phyloP scores from a whole-genome alignment of 2,113 vertebrate genomes.

The Cricetomys ansorgei region DNA sequence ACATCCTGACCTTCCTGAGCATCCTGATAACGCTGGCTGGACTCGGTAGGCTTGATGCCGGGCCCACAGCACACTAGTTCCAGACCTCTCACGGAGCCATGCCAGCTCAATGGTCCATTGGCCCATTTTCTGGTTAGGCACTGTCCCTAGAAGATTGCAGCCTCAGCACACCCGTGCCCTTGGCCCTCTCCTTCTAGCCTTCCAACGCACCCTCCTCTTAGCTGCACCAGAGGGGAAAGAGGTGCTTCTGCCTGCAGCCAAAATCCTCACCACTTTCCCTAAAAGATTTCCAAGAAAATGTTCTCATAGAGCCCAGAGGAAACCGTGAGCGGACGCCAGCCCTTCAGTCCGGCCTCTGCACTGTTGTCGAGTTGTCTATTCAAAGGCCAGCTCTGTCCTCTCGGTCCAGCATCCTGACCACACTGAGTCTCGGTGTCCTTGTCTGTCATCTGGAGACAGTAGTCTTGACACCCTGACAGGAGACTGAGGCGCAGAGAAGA shows the following conservation, averaged over 20 bases:
- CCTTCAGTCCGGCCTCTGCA: not conserved
- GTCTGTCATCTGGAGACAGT: not conserved
- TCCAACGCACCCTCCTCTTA: not conserved
- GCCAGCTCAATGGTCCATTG: not conserved
- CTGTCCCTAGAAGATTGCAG: too few relatives aligned
- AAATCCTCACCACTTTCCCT: not conserved
- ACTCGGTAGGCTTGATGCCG: not conserved
- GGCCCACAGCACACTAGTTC: not conserved
- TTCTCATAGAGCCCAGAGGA: not conserved
- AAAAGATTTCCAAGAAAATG: conserved; percentile 52
- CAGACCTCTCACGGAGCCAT: not conserved
- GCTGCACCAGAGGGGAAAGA: not conserved
- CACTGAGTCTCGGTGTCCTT: not conserved
- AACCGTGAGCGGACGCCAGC: not conserved
- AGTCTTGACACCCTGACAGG: not conserved
- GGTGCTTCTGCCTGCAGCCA: not conserved
- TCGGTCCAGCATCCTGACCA: not conserved
- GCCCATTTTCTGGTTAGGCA: not conserved
- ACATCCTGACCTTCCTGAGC: not conserved
- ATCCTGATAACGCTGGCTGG: not conserved
- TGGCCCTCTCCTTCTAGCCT: not conserved
- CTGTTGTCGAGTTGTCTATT: not conserved
- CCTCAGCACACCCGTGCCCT: too few relatives aligned
- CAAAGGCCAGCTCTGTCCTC: not conserved
- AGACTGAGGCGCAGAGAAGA: not conserved